Evolutionary conservation across 2,888 invertebrate species (phyloP).

Genomic region (Macaria liturata): DNA sequence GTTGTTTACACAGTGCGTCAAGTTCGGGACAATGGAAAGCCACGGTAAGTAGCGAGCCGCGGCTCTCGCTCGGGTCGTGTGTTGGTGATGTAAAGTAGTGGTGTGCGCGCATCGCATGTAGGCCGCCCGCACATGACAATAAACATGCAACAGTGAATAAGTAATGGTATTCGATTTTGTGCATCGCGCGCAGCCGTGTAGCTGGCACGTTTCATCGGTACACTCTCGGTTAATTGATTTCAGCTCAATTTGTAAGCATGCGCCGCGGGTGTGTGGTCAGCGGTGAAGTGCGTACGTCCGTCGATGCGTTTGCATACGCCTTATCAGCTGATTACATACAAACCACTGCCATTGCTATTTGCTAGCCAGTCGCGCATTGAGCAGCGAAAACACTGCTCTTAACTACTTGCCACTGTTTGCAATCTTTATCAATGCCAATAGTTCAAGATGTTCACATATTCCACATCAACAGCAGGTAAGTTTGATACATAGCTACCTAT

Average conservation of each 20-base stretch:
- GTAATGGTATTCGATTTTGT: slow-evolving; percentile 75
- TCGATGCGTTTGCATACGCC: slow-evolving; percentile 52
- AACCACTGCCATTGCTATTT: slow-evolving; percentile 18
- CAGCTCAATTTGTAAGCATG: slow-evolving; percentile 66
- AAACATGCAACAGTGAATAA: slow-evolving; percentile 64
- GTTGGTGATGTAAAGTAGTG: slow-evolving; percentile 37
- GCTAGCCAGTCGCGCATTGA: slow-evolving; percentile 5
- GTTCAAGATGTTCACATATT: slow-evolving; percentile 11
- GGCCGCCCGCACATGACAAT: slow-evolving; percentile 73
- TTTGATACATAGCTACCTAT: not conserved
- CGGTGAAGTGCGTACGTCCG: slow-evolving; percentile 40
- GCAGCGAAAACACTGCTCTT: slow-evolving; percentile 10
- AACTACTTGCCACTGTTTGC: not conserved
- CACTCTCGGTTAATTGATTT: slow-evolving; percentile 62
- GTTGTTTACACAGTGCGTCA: slow-evolving; percentile 75
- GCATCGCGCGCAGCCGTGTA: slow-evolving; percentile 71
- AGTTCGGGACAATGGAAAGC: slow-evolving; percentile 75
- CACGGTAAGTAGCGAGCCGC: slow-evolving; percentile 66
- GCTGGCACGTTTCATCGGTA: slow-evolving; percentile 36
- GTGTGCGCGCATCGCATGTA: slow-evolving; percentile 70
- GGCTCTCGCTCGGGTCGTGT: slow-evolving; percentile 43
- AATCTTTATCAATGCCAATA: not conserved
- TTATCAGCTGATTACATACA: slow-evolving; percentile 74
- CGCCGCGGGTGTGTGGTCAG: slow-evolving; percentile 59
- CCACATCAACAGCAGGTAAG: slow-evolving; percentile 19